A percentile compares a stretch with the other conserved stretches of the same genome.
Evolutionary conservation across 1,140 invertebrate species (phyloP).

Genomic region (Notospermus geniculatus): DNA sequence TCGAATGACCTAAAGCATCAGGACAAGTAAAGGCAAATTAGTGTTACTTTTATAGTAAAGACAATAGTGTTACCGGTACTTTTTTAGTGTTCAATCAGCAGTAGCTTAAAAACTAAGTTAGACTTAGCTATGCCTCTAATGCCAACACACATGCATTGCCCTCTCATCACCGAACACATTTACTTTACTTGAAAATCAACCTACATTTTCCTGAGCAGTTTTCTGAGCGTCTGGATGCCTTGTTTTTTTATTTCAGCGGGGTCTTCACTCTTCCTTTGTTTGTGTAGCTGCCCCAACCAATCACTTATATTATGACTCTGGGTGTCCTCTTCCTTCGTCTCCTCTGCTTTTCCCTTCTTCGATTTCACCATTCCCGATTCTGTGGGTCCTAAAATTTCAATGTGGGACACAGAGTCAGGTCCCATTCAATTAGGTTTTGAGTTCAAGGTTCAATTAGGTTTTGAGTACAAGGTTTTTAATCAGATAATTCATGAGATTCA

Average conservation of each 20-base stretch:
- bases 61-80: no score
- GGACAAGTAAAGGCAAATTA: no score
- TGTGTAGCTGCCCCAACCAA: constrained; percentile 42
- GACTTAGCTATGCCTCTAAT: no score
- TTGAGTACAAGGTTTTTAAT: no score
- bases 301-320: constrained; percentile 44
- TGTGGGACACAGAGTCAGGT: background rate
- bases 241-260: constrained; percentile 33
- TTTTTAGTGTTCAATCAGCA: background rate
- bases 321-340: background rate
- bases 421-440: background rate
- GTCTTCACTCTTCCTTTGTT: constrained; percentile 42
- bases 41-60: no score
- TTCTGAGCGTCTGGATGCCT: constrained; percentile 41
- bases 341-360: constrained; percentile 6
- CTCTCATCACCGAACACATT: background rate
- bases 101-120: background rate
- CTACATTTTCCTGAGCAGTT: constrained; percentile 47
- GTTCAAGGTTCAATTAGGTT: background rate
- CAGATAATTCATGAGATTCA: no score
- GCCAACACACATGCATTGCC: no score
- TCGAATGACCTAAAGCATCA: constrained; percentile 48
- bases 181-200: constrained; percentile 16
- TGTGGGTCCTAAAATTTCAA: background rate
- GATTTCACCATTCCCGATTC: constrained; percentile 9